These are phyloP conservation scores for Caenorhabditis doughertyi DNA, from an alignment of 2,888 invertebrate species.

Conservation along the genomic window DNA sequence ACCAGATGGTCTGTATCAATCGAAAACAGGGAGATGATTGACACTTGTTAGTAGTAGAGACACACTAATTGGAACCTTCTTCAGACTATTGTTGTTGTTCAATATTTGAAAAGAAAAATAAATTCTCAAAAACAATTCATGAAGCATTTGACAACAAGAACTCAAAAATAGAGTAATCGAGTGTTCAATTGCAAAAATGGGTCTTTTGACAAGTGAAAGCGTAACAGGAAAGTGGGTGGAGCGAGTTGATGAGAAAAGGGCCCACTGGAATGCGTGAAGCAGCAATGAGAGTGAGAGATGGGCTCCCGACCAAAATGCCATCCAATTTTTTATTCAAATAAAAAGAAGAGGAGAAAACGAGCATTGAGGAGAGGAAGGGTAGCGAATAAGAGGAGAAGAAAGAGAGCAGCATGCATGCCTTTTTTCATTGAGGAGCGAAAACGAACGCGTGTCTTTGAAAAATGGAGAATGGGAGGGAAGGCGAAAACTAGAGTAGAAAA, in stretches of 20 bases:
- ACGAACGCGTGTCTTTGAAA: conserved; percentile 14
- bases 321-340: conserved; percentile 65
- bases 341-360: conserved; percentile 40
- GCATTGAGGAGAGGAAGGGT: conserved; percentile 9
- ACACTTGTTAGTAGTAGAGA: conserved; percentile 25
- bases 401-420: conserved; percentile 30
- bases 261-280: conserved; percentile 44
- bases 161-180: conserved; percentile 28
- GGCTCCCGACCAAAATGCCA: conserved; percentile 52
- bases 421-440: conserved; percentile 34
- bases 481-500: background rate
- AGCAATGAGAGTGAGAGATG: conserved; percentile 25
- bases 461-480: background rate
- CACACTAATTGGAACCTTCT: conserved; percentile 32
- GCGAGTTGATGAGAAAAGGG: conserved; percentile 9
- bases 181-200: conserved; percentile 19
- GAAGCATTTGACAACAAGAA: background rate
- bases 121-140: background rate
- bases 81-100: background rate
- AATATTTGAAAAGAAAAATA: background rate
- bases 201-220: background rate
- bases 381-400: background rate
- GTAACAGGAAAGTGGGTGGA: background rate
- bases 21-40: conserved; percentile 17
- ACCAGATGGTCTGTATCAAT: conserved; percentile 32